phyloP scores from a whole-genome alignment of 2,888 invertebrate species.

The Falcaria lacertinaria region DNA sequence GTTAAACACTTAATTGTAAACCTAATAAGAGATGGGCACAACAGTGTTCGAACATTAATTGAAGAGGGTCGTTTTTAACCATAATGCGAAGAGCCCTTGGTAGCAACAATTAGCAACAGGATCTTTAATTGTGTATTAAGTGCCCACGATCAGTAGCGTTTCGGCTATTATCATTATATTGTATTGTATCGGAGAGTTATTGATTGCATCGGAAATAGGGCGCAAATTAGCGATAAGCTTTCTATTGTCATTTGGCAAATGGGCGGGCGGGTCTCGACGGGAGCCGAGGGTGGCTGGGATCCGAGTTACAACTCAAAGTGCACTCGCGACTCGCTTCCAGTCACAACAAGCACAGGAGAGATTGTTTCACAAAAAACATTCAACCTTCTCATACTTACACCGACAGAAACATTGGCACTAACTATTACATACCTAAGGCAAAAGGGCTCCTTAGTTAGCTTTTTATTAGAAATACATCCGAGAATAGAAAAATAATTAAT shows the following conservation, averaged over 20 bases:
- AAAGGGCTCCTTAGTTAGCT: too few species aligned
- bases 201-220: constrained; percentile 15
- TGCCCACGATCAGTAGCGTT: neutral
- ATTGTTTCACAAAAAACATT: constrained; percentile 12
- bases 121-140: neutral
- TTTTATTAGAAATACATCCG: too few species aligned
- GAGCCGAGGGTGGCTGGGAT: constrained; percentile 30
- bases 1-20: too few species aligned
- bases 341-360: constrained; percentile 18
- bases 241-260: constrained; percentile 30
- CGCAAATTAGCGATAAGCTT: constrained; percentile 26
- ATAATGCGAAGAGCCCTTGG: too few species aligned
- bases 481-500: too few species aligned
- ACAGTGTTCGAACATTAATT: too few species aligned
- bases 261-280: constrained; percentile 15
- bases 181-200: constrained; percentile 3
- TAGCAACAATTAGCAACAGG: neutral
- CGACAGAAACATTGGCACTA: neutral
- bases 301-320: constrained; percentile 34
- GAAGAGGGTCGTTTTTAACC: too few species aligned
- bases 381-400: constrained; percentile 8
- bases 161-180: neutral
- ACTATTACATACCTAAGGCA: neutral
- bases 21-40: too few species aligned
- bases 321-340: constrained; percentile 24